Evolutionary conservation across 2,797 vertebrate genomes (phyloP).

Genomic region (Columba guinea): DNA sequence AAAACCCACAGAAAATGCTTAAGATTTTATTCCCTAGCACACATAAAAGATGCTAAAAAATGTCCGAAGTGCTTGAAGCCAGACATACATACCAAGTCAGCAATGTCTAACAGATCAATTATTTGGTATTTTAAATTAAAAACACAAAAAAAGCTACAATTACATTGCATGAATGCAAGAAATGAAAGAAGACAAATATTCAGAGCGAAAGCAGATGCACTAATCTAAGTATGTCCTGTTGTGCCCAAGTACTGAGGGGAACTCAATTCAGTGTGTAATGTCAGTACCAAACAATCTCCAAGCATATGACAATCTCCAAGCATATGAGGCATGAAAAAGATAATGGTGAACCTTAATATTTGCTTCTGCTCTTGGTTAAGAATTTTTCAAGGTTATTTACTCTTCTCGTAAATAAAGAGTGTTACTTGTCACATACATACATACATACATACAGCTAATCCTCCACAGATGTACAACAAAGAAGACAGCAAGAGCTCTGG

Average conservation of each 20-base stretch:
- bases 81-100: slow-evolving; percentile 4
- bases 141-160: neutral
- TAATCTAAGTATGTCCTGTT: neutral
- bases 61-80: neutral
- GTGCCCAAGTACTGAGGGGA: neutral
- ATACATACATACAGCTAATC: neutral
- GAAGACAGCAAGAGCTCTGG: neutral
- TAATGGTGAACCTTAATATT: neutral
- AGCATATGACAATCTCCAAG: neutral
- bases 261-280: neutral
- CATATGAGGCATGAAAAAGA: slow-evolving; percentile 1
- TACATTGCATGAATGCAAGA: neutral
- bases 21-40: neutral
- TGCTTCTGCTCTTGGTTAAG: neutral
- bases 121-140: slow-evolving; percentile 22
- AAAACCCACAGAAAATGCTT: neutral
- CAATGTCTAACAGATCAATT: neutral
- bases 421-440: neutral
- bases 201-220: neutral
- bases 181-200: neutral
- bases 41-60: neutral
- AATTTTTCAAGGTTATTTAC: slow-evolving; percentile 42
- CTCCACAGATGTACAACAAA: neutral
- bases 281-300: neutral
- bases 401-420: neutral